These are phyloP conservation scores for Argyra leucocephala DNA, from an alignment of 2,888 invertebrate species.

Conservation along the genomic window DNA sequence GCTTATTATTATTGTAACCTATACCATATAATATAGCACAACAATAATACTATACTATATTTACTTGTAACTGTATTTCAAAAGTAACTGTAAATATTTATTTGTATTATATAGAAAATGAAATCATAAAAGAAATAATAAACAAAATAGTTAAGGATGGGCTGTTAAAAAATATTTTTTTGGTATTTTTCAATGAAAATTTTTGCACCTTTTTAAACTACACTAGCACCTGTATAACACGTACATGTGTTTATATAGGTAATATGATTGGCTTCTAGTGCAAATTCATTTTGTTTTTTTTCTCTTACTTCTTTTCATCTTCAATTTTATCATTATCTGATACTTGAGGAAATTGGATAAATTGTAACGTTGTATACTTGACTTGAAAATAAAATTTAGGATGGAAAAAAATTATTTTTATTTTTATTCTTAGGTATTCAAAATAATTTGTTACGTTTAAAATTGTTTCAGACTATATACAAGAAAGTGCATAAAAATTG, in stretches of 20 bases:
- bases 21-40: background rate
- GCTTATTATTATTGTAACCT: background rate
- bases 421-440: background rate
- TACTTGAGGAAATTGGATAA: constrained; percentile 6
- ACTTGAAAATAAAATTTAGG: background rate
- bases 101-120: background rate
- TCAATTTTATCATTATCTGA: constrained; percentile 1
- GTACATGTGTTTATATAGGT: no score
- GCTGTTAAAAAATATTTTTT: no score
- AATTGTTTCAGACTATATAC: no score
- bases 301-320: background rate
- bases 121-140: no score
- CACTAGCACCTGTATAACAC: no score
- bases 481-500: no score
- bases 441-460: no score
- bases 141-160: no score
- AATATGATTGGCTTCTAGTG: no score
- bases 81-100: background rate
- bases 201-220: no score
- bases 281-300: no score
- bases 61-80: background rate
- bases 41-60: background rate
- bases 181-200: no score
- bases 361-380: background rate
- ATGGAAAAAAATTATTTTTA: background rate